A percentile compares a stretch with the other conserved stretches of the same genome.
phyloP scores from a whole-genome alignment of 2,888 invertebrate species.

The Oligia latruncula region DNA sequence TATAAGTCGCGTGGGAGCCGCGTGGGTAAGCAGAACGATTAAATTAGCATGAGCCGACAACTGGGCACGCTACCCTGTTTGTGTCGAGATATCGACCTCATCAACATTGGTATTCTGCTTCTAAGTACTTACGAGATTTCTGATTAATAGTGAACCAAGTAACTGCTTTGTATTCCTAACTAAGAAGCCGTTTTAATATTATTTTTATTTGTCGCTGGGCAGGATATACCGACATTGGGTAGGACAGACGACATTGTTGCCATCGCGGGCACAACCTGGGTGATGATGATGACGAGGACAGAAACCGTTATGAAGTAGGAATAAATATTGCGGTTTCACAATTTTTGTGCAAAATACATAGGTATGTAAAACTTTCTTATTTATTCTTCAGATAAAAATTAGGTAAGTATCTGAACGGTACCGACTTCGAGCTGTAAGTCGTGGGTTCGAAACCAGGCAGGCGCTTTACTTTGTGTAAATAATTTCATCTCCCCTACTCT shows the following conservation, averaged over 20 bases:
- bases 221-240: too few relatives aligned
- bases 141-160: conserved; percentile 31
- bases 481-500: too few relatives aligned
- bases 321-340: not conserved
- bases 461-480: too few relatives aligned
- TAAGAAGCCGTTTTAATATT: not conserved
- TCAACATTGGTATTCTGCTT: conserved; percentile 40
- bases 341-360: not conserved
- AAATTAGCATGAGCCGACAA: conserved; percentile 65
- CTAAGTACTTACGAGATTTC: conserved; percentile 25
- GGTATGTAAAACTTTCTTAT: not conserved
- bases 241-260: too few relatives aligned
- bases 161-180: conserved; percentile 11
- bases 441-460: too few relatives aligned
- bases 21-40: conserved; percentile 68
- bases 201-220: not conserved
- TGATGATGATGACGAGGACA: too few relatives aligned
- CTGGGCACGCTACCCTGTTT: conserved; percentile 60
- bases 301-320: too few relatives aligned
- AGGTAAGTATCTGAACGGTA: not conserved
- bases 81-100: conserved; percentile 57
- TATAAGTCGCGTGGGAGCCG: conserved; percentile 74
- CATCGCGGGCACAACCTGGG: too few relatives aligned
- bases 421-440: too few relatives aligned
- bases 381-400: not conserved